Percentiles rank a stretch among this genome's conserved stretches.
Conservation (phyloP, 1,140 invertebrate genomes). For the Phthorimaea operculella region DNA sequence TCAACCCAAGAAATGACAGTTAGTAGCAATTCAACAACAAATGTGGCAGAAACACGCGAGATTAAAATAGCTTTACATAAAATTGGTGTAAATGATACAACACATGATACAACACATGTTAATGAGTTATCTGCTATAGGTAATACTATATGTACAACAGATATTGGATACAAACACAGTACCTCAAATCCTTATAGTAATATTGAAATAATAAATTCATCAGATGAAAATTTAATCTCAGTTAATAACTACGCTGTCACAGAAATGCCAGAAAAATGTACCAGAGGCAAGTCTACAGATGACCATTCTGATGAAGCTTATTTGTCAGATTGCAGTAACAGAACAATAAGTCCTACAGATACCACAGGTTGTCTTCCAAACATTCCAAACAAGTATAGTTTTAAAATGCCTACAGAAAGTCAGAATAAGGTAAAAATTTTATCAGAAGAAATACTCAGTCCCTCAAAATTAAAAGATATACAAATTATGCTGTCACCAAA, state of each 20-base stretch:
- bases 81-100: too few relatives aligned
- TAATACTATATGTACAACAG: too few relatives aligned
- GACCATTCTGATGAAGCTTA: not conserved
- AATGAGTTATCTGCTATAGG: too few relatives aligned
- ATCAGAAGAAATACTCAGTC: constrained; percentile 25
- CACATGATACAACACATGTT: too few relatives aligned
- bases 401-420: not conserved
- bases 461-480: constrained; percentile 22
- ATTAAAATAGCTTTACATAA: too few relatives aligned
- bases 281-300: not conserved
- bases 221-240: too few relatives aligned
- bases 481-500: constrained; percentile 13
- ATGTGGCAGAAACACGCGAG: too few relatives aligned
- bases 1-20: too few relatives aligned
- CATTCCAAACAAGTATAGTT: not conserved
- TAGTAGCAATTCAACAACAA: too few relatives aligned
- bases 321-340: constrained; percentile 3
- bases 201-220: too few relatives aligned
- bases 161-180: too few relatives aligned
- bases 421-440: constrained; percentile 23
- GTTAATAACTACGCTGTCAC: not conserved
- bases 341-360: not conserved
- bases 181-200: too few relatives aligned
- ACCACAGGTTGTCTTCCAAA: not conserved
- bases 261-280: not conserved